Percentiles rank a stretch among this genome's conserved stretches.
Evolutionary conservation across 2,113 vertebrate genomes (phyloP).

Genomic region (Tragulus kanchil): DNA sequence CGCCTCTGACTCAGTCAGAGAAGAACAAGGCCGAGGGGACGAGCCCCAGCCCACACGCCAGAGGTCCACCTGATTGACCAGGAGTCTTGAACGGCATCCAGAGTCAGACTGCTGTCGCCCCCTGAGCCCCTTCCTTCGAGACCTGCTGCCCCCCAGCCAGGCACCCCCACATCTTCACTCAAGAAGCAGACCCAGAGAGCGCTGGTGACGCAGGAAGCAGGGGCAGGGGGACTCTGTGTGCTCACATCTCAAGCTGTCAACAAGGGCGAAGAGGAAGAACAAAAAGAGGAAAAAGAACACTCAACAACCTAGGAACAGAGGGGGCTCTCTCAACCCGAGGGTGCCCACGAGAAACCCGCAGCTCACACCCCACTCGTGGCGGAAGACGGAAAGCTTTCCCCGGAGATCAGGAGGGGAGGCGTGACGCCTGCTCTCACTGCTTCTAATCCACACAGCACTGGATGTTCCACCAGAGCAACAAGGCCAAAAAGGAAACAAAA

Average conservation of each 20-base stretch:
- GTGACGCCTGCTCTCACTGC: neutral
- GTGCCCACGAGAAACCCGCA: neutral
- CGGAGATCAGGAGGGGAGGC: neutral
- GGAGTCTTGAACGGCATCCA: neutral
- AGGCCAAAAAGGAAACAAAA: neutral
- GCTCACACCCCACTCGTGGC: neutral
- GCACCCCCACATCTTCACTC: neutral
- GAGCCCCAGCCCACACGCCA: neutral
- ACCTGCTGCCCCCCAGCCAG: neutral
- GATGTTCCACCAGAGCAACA: neutral
- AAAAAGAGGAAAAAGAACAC: neutral
- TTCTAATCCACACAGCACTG: neutral
- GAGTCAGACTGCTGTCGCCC: neutral
- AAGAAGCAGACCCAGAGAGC: neutral
- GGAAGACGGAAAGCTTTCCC: neutral
- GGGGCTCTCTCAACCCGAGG: neutral
- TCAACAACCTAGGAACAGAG: neutral
- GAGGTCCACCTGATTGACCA: neutral
- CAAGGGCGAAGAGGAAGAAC: neutral
- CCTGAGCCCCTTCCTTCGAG: neutral
- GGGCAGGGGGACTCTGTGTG: fast-evolving
- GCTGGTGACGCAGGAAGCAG: fast-evolving
- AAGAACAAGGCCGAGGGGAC: too few species aligned
- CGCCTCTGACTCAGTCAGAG: neutral
- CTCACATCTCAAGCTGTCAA: neutral